phyloP scores from a whole-genome alignment of 2,888 invertebrate species.

The Bembecia ichneumoniformis region DNA sequence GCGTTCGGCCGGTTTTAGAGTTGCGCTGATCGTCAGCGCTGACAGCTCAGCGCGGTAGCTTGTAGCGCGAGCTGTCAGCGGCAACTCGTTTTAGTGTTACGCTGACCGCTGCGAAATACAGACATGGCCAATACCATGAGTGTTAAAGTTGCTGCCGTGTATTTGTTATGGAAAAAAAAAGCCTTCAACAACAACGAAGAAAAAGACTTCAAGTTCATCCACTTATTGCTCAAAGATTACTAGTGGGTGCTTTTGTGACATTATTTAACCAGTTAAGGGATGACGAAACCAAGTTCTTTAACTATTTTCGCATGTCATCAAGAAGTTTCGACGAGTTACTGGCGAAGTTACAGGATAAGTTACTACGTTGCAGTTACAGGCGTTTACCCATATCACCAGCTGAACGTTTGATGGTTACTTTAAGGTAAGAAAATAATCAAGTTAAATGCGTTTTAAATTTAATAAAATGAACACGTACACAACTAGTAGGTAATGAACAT shows the following conservation, averaged over 20 bases:
- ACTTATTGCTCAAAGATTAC: conserved; percentile 12
- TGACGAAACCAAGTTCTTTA: too few relatives aligned
- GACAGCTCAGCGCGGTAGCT: not conserved
- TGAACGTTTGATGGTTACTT: conserved; percentile 14
- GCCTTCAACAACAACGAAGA: not conserved
- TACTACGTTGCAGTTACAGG: conserved; percentile 20
- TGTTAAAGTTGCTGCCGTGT: conserved; percentile 3
- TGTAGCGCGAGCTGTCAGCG: conserved; percentile 9
- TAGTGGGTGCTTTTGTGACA: conserved; percentile 14
- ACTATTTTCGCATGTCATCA: conserved; percentile 20
- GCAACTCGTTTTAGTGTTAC: conserved; percentile 4
- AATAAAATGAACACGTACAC: too few relatives aligned
- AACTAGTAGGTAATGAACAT: too few relatives aligned
- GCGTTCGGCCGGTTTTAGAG: not conserved
- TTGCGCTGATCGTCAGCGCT: not conserved
- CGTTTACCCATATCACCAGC: conserved; percentile 15
- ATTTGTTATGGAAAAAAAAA: not conserved
- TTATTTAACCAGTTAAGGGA: conserved; percentile 13
- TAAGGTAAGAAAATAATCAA: conserved; percentile 12
- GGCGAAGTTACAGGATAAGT: conserved; percentile 18
- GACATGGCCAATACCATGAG: conserved; percentile 7
- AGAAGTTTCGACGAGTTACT: conserved; percentile 22
- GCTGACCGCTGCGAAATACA: conserved; percentile 5
- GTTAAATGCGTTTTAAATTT: too few relatives aligned
- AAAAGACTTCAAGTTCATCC: not conserved